phyloP scores from a whole-genome alignment of 2,113 vertebrate genomes.

The Merops nubicus region DNA sequence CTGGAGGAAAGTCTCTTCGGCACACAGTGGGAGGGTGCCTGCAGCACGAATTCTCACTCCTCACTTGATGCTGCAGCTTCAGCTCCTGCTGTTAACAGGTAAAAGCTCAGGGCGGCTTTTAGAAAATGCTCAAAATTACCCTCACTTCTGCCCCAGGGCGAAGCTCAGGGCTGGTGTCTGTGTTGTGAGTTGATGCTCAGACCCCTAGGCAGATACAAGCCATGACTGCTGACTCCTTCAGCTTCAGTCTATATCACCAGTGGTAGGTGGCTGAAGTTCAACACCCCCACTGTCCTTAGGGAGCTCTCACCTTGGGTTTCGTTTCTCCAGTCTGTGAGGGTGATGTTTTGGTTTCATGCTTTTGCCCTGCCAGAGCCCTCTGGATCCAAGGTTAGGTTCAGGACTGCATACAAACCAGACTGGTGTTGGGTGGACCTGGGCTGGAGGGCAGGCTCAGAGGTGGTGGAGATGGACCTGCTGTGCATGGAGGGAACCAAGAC shows the following conservation, averaged over 20 bases:
- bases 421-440: background rate
- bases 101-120: background rate
- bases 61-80: background rate
- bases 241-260: background rate
- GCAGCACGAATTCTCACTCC: background rate
- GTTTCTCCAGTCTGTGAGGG: background rate
- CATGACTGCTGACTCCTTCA: background rate
- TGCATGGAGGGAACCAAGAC: background rate
- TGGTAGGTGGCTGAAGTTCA: background rate
- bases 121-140: background rate
- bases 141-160: background rate
- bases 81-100: background rate
- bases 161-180: background rate
- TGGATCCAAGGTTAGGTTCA: background rate
- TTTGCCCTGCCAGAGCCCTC: background rate
- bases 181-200: accelerated
- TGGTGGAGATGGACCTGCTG: background rate
- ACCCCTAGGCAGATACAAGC: background rate
- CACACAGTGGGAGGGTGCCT: background rate
- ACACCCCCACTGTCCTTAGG: background rate
- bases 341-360: background rate
- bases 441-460: background rate
- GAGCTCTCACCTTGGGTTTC: background rate
- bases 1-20: background rate
- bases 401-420: background rate